A percentile compares a stretch with the other conserved stretches of the same genome.
phyloP scores from a whole-genome alignment of 2,113 vertebrate species.

The Pelusios castaneus region DNA sequence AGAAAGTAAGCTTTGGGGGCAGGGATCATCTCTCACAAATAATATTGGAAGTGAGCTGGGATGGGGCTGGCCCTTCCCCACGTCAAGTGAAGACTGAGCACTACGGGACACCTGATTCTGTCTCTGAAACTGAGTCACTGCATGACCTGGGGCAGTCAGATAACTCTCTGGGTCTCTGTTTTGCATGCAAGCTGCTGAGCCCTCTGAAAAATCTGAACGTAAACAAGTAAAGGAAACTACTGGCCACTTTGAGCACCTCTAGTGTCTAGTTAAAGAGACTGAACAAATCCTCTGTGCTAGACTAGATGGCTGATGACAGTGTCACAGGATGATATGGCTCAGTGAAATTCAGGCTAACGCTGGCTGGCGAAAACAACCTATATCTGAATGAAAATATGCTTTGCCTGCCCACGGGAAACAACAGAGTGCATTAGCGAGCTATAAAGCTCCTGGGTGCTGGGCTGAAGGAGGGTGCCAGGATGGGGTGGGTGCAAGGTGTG shows the following conservation, averaged over 20 bases:
- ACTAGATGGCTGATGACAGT: too few relatives aligned
- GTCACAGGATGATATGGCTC: not conserved
- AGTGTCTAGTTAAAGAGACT: fast-evolving
- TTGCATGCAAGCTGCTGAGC: not conserved
- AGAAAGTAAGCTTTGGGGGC: not conserved
- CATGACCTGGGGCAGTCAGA: not conserved
- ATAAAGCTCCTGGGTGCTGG: too few relatives aligned
- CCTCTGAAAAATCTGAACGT: not conserved
- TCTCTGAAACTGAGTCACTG: fast-evolving
- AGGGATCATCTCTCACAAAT: not conserved
- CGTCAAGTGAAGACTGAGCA: not conserved
- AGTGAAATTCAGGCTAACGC: not conserved
- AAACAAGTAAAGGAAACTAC: fast-evolving
- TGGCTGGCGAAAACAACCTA: not conserved
- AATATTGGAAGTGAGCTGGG: not conserved
- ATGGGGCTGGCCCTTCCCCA: not conserved
- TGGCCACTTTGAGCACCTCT: not conserved
- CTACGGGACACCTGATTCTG: not conserved
- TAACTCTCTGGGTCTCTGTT: not conserved
- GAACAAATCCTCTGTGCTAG: not conserved
- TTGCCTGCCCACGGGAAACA: not conserved
- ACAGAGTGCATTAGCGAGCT: not conserved
- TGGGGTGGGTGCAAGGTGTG: too few relatives aligned
- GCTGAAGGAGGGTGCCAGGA: too few relatives aligned
- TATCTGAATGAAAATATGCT: not conserved